Evolutionary conservation across 1,140 invertebrate species (phyloP), one percentile per base, ranked within the genome.

Genomic region (Nylanderia fulva): DNA sequence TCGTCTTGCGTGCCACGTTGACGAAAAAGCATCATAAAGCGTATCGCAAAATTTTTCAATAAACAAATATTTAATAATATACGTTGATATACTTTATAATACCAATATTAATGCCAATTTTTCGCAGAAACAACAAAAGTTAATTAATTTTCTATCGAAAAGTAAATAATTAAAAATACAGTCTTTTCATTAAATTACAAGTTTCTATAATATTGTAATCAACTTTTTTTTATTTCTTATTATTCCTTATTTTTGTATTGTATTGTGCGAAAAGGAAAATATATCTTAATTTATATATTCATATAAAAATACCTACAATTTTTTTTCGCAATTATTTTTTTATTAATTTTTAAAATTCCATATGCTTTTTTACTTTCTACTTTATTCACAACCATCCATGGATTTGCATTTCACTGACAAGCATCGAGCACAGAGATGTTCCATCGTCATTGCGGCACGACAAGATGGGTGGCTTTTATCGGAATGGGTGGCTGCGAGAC

Each of bases 371-470:
- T 29, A 45, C 29, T 15, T 72, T 71, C 48, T 60, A 45, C 21
- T 79, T n/a, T 68, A 68, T 56, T 42, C 33, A n/a, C 61, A 9
- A 13, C 42, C 15, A 39, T 66, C 13, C 29, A 79, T 56, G 36
- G 61, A 68, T 29, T n/a, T 21, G 48, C 61, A 68, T 79, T 45
- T 45, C n/a, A 66, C 29, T 52, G 61, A 79, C 42, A 29, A 48
- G 36, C 60, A 21, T 64, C 42, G 42, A 77, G 42, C 60, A 24
- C 7, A 48, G 42, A 79, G 21, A 52, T 29, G n/a, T 68, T 6
- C 61, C 54, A 68, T 68, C 61, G 76, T 68, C 36, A 54, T 68
- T 90, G 89, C 64, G 75, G 85, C 84, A 75, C 79, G 85, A 85
- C 56, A 77, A 48, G 13, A 54, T 52, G 56, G 48, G 54, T 58